Base-by-base conservation (phyloP, 2,888 invertebrate genomes). In the Campaea margaritaria region DNA sequence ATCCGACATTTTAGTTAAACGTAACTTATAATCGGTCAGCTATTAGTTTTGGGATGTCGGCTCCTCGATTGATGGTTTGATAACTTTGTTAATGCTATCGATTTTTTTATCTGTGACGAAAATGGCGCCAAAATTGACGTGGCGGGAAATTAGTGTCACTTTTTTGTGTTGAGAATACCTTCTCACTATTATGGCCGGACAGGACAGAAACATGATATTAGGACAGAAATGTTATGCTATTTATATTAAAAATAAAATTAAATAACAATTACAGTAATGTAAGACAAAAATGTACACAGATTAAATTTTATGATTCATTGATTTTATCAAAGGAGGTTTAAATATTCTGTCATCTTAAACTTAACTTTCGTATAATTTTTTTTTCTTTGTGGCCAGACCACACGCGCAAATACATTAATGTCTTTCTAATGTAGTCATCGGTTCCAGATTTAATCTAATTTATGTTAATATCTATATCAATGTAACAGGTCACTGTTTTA, bases 361-460 rank as follows among this genome's bases (percentile, higher is more conserved):
- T 11, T 5, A 44, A 3, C 27, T 27, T 21, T 44, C 5, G 27
- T 11, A 28, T 27, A 39, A 39, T 47, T 44, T 36, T 49, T 34
- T 46, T 34, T 36, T 45, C 16, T 51, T 42, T 46, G 16, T 63
- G 45, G 58, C 59, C 64, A 75, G 82, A 76, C 79, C 82, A 78
- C 83, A 81, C 76, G 71, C 78, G 81, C 79, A 52, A 41, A 14
- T 11, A 53, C 34, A 80, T 81, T 72, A 83, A 83, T 81, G 82
- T 78, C 76, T 75, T 72, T 80, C 83, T 85, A 85, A 87, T 86
- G 84, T 81, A 55, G 75, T 77, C 78, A 77, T 78, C 76, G 76
- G 69, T 76, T 68, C 72, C 81, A 77, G 85, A 88, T 89, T 82
- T 84, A 84, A 85, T 83, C 82, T 81, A 81, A 86, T 86, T 85